A percentile compares a stretch with the other conserved stretches of the same genome.
Conservation (phyloP, 2,797 vertebrate species). For the Enteromius radiatus region DNA sequence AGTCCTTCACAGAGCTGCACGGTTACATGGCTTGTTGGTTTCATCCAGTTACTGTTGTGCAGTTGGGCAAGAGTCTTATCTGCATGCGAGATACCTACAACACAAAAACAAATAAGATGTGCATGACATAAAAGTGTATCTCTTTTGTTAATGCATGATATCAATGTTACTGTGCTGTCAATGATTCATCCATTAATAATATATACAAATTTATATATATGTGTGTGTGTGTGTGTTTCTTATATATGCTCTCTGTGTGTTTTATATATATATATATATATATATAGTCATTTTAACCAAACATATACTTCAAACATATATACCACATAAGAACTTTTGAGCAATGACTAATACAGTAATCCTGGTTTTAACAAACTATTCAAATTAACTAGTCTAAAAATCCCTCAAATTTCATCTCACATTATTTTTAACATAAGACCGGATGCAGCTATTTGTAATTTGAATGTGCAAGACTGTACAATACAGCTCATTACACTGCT, state of each 20-base stretch:
- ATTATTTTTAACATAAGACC: no score
- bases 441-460: neutral
- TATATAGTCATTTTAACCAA: no score
- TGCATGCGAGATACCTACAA: constrained; percentile 18
- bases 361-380: neutral
- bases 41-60: constrained; percentile 68
- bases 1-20: constrained; percentile 54
- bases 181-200: no score
- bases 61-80: neutral
- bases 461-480: neutral
- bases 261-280: no score
- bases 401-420: neutral
- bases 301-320: no score
- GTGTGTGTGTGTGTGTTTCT: no score
- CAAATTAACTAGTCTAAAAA: neutral
- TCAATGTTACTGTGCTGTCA: no score
- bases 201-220: no score
- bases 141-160: neutral
- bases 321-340: no score
- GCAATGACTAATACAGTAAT: no score
- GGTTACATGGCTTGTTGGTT: constrained; percentile 69
- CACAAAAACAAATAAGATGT: neutral
- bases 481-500: neutral
- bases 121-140: neutral
- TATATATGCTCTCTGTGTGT: no score